Evolutionary conservation across 2,113 vertebrate species (phyloP).

Genomic region (Micronisus gabar): DNA sequence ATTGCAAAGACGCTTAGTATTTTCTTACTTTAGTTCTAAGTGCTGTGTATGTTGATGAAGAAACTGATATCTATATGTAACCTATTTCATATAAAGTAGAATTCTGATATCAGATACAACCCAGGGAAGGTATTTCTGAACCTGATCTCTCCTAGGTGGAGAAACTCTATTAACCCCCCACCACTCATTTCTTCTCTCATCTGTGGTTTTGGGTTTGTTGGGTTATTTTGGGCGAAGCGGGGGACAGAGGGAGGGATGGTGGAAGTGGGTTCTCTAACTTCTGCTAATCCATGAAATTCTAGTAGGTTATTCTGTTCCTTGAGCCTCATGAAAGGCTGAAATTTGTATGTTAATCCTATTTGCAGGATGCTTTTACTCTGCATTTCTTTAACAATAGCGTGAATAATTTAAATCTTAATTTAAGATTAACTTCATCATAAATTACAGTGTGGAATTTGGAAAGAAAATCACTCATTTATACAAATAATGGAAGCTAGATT

Average conservation of each 20-base stretch:
- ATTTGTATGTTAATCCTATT: neutral
- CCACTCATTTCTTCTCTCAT: neutral
- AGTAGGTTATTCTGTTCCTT: neutral
- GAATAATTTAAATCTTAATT: neutral
- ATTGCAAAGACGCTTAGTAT: neutral
- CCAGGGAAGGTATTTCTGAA: neutral
- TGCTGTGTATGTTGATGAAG: neutral
- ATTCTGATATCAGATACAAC: neutral
- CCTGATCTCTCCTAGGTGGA: neutral
- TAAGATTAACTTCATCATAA: neutral
- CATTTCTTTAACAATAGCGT: neutral
- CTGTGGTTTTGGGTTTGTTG: neutral
- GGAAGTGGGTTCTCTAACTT: neutral
- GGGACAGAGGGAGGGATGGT: fast-evolving
- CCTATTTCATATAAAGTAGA: neutral
- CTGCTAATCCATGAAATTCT: neutral
- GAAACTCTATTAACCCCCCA: neutral
- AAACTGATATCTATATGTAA: neutral
- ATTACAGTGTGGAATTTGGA: neutral
- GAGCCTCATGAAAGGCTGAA: neutral
- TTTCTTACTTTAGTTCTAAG: neutral
- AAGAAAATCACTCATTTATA: neutral
- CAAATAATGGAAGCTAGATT: neutral
- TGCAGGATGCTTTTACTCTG: neutral
- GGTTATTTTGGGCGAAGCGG: fast-evolving